phyloP scores from a whole-genome alignment of 2,797 vertebrate genomes.

The Dipus sagitta region DNA sequence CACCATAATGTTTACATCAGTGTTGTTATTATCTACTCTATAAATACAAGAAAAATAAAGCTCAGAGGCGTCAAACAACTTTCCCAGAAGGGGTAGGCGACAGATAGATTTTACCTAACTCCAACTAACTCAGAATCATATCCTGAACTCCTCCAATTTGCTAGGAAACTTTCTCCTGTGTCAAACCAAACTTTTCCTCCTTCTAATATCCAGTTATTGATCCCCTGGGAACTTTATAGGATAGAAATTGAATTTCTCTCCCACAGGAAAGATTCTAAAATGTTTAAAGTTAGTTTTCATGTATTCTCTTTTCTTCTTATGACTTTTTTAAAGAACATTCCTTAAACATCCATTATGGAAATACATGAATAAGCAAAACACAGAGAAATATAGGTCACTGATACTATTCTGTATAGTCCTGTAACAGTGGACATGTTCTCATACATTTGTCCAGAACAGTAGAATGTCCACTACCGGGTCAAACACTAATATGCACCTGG shows the following conservation, averaged over 20 bases:
- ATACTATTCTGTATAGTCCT: background rate
- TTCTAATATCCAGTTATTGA: slow-evolving; percentile 7
- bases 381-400: background rate
- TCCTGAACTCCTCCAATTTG: background rate
- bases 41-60: slow-evolving; percentile 34
- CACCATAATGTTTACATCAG: background rate
- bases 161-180: slow-evolving; percentile 16
- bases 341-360: slow-evolving; percentile 9
- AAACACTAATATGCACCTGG: background rate
- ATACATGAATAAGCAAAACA: background rate
- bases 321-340: background rate
- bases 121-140: background rate
- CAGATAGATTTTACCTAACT: background rate
- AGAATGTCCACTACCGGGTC: background rate
- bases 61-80: background rate
- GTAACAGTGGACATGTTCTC: background rate
- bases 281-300: slow-evolving; percentile 38
- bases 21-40: background rate
- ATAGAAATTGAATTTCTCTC: slow-evolving; percentile 52
- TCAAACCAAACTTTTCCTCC: slow-evolving; percentile 48
- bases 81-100: background rate
- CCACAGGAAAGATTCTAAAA: background rate
- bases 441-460: background rate
- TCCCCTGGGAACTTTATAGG: slow-evolving; percentile 23
- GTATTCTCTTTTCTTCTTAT: background rate